Base-by-base conservation (phyloP, 2,113 vertebrate genomes). In the Pelmatolapia mariae region DNA sequence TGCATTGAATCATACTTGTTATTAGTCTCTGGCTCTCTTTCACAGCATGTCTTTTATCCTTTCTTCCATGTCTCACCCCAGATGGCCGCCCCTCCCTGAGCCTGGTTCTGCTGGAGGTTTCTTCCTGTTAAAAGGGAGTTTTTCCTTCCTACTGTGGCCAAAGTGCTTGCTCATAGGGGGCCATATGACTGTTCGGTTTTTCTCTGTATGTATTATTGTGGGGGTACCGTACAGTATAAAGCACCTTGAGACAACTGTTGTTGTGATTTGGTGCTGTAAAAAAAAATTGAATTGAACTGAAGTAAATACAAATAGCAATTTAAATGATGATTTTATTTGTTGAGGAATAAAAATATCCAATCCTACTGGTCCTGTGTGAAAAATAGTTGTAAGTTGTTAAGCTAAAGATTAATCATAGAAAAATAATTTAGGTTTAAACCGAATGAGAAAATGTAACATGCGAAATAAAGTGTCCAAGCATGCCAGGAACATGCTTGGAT, bases 181-280 rank as follows among this genome's bases (percentile, higher is more conserved):
- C 0, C 59, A 33, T 10, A 19, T 63, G 59, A 36, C 2, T 36
- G 9, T 36, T 63, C 0, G 16, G 0, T 33, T 61, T 61, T 19
- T 31, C 57, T 61, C 57, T 61, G 3, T 18, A 31, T 31, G 57
- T 33, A 61, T 61, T 63, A 63, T 33, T 19, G 59, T 63, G 29
- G 16, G 16, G 29, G 29, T 63, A 63, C 16, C 9, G 7, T 33
- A 63, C 59, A 63, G 29, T 33, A 63, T 63, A 63, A 33, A 63
- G 59, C 59, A 63, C 59, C 0, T 63, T 63, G 59, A 63, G 59
- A 33, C 4, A 5, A 19, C 59, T 11, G 29, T 63, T 63, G 3
- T 19, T 63, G 59, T 63, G 29, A 63, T 5, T 63, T 33, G 59
- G 16, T 63, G 59, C 2, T 63, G 9, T 33, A 33, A 33, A 63